Evolutionary conservation across 1,140 invertebrate genomes (phyloP).

Genomic region (Gryllus bimaculatus): DNA sequence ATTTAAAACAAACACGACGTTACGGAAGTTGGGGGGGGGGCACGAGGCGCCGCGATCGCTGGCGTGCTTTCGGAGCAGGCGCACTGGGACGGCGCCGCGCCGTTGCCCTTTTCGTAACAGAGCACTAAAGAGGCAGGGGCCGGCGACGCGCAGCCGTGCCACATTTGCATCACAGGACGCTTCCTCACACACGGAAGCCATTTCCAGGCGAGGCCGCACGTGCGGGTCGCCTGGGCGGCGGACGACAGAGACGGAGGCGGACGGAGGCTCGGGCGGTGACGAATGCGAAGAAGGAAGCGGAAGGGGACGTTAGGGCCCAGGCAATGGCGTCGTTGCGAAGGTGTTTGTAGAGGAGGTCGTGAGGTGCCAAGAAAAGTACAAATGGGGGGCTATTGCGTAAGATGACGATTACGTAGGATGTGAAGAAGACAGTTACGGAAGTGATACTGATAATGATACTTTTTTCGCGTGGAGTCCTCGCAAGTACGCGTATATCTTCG

Average conservation of each 20-base stretch:
- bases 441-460: too few relatives aligned
- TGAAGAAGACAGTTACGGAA: too few relatives aligned
- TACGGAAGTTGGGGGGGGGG: not conserved
- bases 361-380: too few relatives aligned
- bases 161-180: not conserved
- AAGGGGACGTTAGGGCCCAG: too few relatives aligned
- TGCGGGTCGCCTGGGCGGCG: not conserved
- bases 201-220: not conserved
- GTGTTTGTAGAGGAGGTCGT: too few relatives aligned
- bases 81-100: not conserved
- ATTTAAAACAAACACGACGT: too few relatives aligned
- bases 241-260: not conserved
- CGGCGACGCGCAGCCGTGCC: too few relatives aligned
- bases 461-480: too few relatives aligned
- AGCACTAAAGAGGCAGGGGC: not conserved
- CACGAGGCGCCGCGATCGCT: not conserved
- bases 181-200: not conserved
- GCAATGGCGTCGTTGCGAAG: too few relatives aligned
- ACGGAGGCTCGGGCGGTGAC: not conserved
- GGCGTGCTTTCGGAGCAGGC: not conserved
- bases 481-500: too few relatives aligned
- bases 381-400: too few relatives aligned
- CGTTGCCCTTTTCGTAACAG: not conserved
- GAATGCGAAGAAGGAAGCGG: not conserved
- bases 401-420: too few relatives aligned